Base-by-base conservation (phyloP, 2,113 vertebrate genomes). In the Cyprinodon tularosa region DNA sequence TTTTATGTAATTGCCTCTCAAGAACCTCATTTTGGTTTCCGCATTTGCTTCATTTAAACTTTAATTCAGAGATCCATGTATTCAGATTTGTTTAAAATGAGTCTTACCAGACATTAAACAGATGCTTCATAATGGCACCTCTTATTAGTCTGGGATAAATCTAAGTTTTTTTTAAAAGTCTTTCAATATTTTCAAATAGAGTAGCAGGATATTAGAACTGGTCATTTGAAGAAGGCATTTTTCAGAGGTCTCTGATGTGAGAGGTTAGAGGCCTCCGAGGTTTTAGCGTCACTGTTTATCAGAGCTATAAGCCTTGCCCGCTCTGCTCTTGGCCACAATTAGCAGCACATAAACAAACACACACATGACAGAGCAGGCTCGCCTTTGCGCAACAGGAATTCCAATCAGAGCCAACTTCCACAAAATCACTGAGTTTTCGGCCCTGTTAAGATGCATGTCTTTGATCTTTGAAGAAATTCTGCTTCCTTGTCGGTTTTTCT, bases 341-440 rank as follows among this genome's bases (percentile, higher is more conserved):
- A 90, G 89, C 82, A 80, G 71, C 68, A 82, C 76, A 81, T 85
- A 89, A 90, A 90, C 90, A 90, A 90, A 89, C 82, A 85, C 62
- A 69, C 76, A 84, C 81, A 81, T 45, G 22, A 72, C 79, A 73
- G 76, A 78, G 68, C 81, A 48, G 79, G 6, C 71, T 36, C 37
- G 78, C 68, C 59, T 84, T 20, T 78, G 73, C 57, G 40, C 36
- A 45, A 88, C 86, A 88, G 86, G 84, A 88, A 87, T 61, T 72
- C 72, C 83, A 87, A 87, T 90, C 85, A 88, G 70, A 44, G 68
- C 42, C 59, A 11, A 15, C 65, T 82, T 83, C 76, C 70, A 69
- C 84, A 72, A 20, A 89, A 86, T 85, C 78, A 48, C 71, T 85
- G 29, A 76, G 73, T 66, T 39, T 6, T 77, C 65, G 74, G 65